Percentiles rank a stretch among this genome's conserved stretches.
phyloP scores from a whole-genome alignment of 2,888 invertebrate genomes.

The Cremastinae sp. region DNA sequence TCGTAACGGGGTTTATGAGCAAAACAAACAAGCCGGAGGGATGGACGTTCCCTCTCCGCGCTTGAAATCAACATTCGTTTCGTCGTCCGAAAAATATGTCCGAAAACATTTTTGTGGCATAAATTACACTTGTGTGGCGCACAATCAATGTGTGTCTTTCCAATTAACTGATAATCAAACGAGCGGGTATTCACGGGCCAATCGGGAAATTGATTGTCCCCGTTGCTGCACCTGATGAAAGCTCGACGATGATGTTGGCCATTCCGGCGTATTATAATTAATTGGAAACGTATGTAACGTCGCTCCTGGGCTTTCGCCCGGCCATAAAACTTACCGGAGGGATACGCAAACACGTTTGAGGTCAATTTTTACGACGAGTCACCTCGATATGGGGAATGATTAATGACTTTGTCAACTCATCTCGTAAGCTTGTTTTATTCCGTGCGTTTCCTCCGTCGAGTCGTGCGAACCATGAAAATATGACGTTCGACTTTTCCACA shows the following conservation, averaged over 20 bases:
- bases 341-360: slow-evolving; percentile 3
- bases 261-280: slow-evolving; percentile 28
- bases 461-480: too few relatives aligned
- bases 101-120: neutral
- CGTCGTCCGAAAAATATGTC: neutral
- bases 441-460: too few relatives aligned
- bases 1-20: slow-evolving; percentile 53
- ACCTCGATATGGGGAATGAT: too few relatives aligned
- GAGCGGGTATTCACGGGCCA: slow-evolving; percentile 32
- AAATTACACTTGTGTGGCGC: slow-evolving; percentile 18
- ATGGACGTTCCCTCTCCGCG: slow-evolving; percentile 15
- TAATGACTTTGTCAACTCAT: too few relatives aligned
- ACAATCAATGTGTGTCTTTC: slow-evolving; percentile 17
- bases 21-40: slow-evolving; percentile 41
- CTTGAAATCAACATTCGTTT: slow-evolving; percentile 19
- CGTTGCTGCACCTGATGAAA: slow-evolving; percentile 16
- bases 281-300: slow-evolving; percentile 37
- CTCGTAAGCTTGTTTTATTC: too few relatives aligned
- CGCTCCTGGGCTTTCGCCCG: slow-evolving; percentile 1
- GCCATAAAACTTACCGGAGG: slow-evolving; percentile 6
- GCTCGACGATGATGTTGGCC: slow-evolving; percentile 15
- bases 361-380: neutral
- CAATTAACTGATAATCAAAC: slow-evolving; percentile 30
- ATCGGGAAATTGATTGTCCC: slow-evolving; percentile 46
- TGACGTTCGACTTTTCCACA: too few relatives aligned